phyloP scores from a whole-genome alignment of 2,888 invertebrate genomes.

The Chorisops tibialis region DNA sequence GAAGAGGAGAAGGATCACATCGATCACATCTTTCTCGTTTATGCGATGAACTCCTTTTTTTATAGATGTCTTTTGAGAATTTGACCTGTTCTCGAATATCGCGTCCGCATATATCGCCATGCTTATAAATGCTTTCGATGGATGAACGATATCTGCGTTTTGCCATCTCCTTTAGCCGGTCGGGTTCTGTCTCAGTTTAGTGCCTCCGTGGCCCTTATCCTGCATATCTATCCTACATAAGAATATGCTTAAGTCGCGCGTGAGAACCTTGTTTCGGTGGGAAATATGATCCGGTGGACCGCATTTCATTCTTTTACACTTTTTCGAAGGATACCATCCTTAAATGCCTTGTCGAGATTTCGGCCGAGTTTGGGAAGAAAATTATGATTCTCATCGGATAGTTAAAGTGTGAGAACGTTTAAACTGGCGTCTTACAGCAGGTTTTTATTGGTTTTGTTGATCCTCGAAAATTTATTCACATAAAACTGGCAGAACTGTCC shows the following conservation, averaged over 20 bases:
- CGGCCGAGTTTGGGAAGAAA: neutral
- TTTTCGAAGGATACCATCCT: slow-evolving; percentile 6
- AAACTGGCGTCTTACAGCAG: neutral
- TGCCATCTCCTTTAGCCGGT: slow-evolving; percentile 11
- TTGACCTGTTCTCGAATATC: slow-evolving; percentile 24
- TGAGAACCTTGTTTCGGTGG: slow-evolving; percentile 29
- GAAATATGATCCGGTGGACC: slow-evolving; percentile 30
- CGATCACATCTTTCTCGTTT: neutral
- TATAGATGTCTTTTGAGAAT: slow-evolving; percentile 5
- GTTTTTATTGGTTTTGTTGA: slow-evolving; percentile 12
- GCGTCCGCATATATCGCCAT: slow-evolving; percentile 9
- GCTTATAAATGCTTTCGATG: slow-evolving; percentile 8
- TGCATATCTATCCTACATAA: neutral
- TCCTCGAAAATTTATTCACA: slow-evolving; percentile 25
- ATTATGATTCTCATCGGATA: slow-evolving; percentile 7
- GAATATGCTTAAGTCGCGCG: slow-evolving; percentile 9
- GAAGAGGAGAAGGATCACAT: slow-evolving; percentile 11
- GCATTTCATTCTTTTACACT: slow-evolving; percentile 14
- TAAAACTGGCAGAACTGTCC: slow-evolving; percentile 5
- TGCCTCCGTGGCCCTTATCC: neutral
- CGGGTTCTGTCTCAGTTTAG: slow-evolving; percentile 11
- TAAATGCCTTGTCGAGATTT: slow-evolving; percentile 4
- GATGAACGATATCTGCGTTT: slow-evolving; percentile 1
- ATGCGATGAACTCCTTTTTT: neutral
- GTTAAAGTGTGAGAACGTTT: neutral